phyloP scores from a whole-genome alignment of 1,140 invertebrate genomes.

The Asbolus verrucosus region DNA sequence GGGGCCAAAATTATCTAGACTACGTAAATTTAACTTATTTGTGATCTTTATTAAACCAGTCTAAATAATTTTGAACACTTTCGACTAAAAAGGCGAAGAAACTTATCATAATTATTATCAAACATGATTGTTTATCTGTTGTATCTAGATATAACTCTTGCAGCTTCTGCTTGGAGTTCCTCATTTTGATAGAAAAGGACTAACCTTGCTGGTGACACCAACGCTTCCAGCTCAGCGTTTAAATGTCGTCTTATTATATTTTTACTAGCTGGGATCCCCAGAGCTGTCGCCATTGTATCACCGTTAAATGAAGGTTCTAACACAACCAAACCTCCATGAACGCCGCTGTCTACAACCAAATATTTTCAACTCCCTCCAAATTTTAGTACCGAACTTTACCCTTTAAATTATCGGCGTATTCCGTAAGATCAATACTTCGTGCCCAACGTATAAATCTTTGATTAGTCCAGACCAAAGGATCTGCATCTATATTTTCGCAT shows the following conservation, averaged over 20 bases:
- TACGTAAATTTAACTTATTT: no score
- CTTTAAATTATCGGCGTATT: conserved; percentile 95
- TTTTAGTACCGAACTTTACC: conserved; percentile 68
- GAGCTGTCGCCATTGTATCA: conserved; percentile 92
- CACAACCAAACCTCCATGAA: conserved; percentile 92
- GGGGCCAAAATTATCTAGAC: conserved; percentile 18
- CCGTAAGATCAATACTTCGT: conserved; percentile 90
- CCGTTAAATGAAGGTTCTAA: conserved; percentile 93
- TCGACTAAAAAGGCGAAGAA: conserved; percentile 13
- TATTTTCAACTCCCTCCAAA: not conserved
- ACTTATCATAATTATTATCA: conserved; percentile 43
- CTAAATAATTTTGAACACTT: conserved; percentile 29
- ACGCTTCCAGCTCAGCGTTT: conserved; percentile 87
- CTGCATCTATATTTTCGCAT: conserved; percentile 87
- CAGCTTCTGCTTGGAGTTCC: conserved; percentile 77
- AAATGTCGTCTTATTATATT: conserved; percentile 93
- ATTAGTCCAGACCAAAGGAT: conserved; percentile 96
- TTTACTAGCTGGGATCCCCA: conserved; percentile 93
- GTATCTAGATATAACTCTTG: conserved; percentile 65
- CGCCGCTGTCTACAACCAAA: conserved; percentile 81
- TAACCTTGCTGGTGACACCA: conserved; percentile 92
- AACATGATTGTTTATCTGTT: conserved; percentile 57
- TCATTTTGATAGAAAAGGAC: conserved; percentile 83
- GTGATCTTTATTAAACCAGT: conserved; percentile 14
- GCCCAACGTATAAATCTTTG: conserved; percentile 93